Conservation (phyloP, 1,140 invertebrate species). For the Araneus ventricosus region DNA sequence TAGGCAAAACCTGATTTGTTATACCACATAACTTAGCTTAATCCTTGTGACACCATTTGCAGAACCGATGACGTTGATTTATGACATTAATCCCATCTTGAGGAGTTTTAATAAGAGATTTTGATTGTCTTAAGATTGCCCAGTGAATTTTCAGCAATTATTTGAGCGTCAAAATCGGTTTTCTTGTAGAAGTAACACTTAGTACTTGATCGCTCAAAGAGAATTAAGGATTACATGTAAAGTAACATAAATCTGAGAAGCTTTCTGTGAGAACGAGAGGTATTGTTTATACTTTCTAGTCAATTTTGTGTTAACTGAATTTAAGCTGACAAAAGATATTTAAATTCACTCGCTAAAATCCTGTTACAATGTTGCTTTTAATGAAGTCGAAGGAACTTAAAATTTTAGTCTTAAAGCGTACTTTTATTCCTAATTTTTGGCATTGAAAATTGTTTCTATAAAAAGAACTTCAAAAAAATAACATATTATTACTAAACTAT, state of each 20-base stretch:
- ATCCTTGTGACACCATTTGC: not conserved
- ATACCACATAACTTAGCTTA: not conserved
- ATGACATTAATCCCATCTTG: slow-evolving; percentile 7
- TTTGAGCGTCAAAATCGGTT: not conserved
- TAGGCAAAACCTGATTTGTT: not conserved
- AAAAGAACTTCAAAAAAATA: too few relatives aligned
- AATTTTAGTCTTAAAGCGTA: too few relatives aligned
- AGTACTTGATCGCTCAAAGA: not conserved
- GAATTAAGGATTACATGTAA: slow-evolving; percentile 50
- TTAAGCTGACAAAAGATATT: not conserved
- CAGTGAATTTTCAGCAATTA: not conserved
- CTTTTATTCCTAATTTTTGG: not conserved
- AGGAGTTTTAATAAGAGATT: slow-evolving; percentile 14
- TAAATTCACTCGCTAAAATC: not conserved
- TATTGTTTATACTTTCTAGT: not conserved
- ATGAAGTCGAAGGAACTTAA: not conserved
- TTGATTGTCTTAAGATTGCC: slow-evolving; percentile 26
- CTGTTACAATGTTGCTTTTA: not conserved
- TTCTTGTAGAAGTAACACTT: not conserved
- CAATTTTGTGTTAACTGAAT: not conserved
- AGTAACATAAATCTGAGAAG: not conserved
- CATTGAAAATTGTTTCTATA: too few relatives aligned
- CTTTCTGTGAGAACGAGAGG: not conserved
- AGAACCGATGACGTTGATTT: slow-evolving; percentile 32
- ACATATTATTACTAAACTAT: too few relatives aligned